Evolutionary conservation across 2,888 invertebrate genomes (phyloP).

Genomic region (Acrobeloides nanus): DNA sequence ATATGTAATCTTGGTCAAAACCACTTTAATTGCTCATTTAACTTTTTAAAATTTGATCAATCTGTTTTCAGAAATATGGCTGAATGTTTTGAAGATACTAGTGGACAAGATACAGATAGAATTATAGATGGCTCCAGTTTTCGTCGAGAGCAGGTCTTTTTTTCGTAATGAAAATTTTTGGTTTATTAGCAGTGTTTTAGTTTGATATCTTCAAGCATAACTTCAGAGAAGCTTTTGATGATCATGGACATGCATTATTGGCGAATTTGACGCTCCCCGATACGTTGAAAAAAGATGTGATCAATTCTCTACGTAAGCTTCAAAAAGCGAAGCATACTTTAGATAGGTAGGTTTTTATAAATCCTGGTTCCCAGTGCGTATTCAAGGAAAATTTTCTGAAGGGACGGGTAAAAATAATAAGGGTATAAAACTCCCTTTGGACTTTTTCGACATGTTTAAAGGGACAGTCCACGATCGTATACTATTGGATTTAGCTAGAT

Average conservation of each 20-base stretch:
- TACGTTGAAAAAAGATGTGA: conserved; percentile 22
- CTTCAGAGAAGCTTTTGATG: conserved; percentile 24
- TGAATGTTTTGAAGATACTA: conserved; percentile 17
- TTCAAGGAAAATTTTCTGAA: too few relatives aligned
- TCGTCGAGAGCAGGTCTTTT: conserved; percentile 15
- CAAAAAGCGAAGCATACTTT: conserved; percentile 22
- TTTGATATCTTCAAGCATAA: conserved; percentile 26
- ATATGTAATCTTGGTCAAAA: too few relatives aligned
- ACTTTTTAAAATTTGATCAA: too few relatives aligned
- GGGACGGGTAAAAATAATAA: too few relatives aligned
- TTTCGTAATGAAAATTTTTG: neutral
- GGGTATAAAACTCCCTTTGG: too few relatives aligned
- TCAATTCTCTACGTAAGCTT: conserved; percentile 22
- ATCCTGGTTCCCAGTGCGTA: neutral
- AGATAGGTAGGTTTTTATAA: conserved; percentile 19
- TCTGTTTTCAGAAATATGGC: too few relatives aligned
- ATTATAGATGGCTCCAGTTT: conserved; percentile 20
- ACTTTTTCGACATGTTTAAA: too few relatives aligned
- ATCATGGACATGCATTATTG: conserved; percentile 18
- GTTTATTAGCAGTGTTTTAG: conserved; percentile 6
- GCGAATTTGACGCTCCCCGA: conserved; percentile 17
- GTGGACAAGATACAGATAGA: conserved; percentile 17
- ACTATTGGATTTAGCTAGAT: too few relatives aligned
- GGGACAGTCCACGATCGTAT: too few relatives aligned
- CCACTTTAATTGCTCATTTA: too few relatives aligned